Conservation (phyloP, 2,888 invertebrate genomes). For the Sinodicranocentrus sp. region DNA sequence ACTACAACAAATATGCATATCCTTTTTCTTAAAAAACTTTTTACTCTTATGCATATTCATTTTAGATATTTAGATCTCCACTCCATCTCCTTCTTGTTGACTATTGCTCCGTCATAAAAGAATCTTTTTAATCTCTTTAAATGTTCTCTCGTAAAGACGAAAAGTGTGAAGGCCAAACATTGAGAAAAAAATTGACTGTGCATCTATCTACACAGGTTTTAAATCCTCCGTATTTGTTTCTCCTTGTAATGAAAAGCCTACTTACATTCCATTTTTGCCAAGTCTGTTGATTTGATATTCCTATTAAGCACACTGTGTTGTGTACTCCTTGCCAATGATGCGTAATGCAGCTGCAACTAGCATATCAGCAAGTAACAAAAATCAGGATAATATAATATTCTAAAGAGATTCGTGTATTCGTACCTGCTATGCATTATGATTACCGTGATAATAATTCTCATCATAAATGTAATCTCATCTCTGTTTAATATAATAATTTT, state of each 20-base stretch:
- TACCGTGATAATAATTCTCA: constrained; percentile 23
- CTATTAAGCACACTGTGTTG: too few relatives aligned
- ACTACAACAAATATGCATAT: too few relatives aligned
- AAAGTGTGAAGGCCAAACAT: constrained; percentile 18
- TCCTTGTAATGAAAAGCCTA: too few relatives aligned
- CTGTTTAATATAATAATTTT: constrained; percentile 34
- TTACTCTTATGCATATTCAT: constrained; percentile 10
- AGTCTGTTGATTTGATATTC: too few relatives aligned
- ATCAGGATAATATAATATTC: constrained; percentile 12
- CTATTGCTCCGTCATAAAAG: neutral
- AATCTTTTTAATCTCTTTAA: constrained; percentile 16
- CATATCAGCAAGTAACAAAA: constrained; percentile 6
- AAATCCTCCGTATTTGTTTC: too few relatives aligned
- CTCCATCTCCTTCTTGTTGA: neutral
- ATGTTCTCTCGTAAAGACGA: neutral
- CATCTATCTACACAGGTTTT: too few relatives aligned
- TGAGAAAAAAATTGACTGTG: neutral
- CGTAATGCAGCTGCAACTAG: constrained; percentile 52
- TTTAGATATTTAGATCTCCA: neutral
- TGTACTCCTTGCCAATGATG: neutral
- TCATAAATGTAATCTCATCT: constrained; percentile 47
- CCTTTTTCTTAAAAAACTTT: too few relatives aligned
- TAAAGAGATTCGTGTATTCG: too few relatives aligned
- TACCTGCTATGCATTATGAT: constrained; percentile 18
- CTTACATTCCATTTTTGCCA: too few relatives aligned